Percentiles rank a stretch among this genome's conserved stretches.
These are phyloP conservation scores for Mastacembelus armatus DNA, from an alignment of 2,797 vertebrate species.

Conservation along the genomic window DNA sequence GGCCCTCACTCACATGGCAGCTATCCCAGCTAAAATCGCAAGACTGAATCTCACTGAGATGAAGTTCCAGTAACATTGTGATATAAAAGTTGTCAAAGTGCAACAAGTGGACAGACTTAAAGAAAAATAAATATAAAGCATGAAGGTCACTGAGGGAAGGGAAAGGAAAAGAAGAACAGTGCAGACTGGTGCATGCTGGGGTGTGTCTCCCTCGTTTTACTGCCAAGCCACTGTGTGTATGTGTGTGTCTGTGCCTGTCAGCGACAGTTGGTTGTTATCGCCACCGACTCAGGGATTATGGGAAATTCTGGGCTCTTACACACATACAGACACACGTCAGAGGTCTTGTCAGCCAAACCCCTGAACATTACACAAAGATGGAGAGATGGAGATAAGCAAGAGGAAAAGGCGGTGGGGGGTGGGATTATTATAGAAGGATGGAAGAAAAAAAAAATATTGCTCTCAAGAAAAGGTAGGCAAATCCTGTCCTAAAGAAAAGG, in stretches of 20 bases:
- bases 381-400: slow-evolving; percentile 16
- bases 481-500: not conserved
- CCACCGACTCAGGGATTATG: slow-evolving; percentile 38
- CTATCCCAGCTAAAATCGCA: too few species aligned
- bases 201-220: slow-evolving; percentile 34
- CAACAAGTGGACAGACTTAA: slow-evolving; percentile 6
- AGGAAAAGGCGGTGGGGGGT: not conserved
- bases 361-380: slow-evolving; percentile 27
- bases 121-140: not conserved
- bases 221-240: slow-evolving; percentile 35
- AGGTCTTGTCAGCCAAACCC: slow-evolving; percentile 17
- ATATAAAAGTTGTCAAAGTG: too few species aligned
- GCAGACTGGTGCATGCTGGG: slow-evolving; percentile 12
- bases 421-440: not conserved
- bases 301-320: slow-evolving; percentile 29
- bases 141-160: not conserved
- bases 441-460: not conserved
- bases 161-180: slow-evolving; percentile 30
- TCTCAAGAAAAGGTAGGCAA: not conserved
- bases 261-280: slow-evolving; percentile 43
- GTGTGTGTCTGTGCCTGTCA: slow-evolving; percentile 6
- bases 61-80: too few species aligned
- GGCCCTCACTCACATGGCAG: too few species aligned
- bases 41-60: too few species aligned
- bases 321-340: slow-evolving; percentile 7